Evolutionary conservation across 2,113 vertebrate species (phyloP).

Genomic region (Crotalus helleri): DNA sequence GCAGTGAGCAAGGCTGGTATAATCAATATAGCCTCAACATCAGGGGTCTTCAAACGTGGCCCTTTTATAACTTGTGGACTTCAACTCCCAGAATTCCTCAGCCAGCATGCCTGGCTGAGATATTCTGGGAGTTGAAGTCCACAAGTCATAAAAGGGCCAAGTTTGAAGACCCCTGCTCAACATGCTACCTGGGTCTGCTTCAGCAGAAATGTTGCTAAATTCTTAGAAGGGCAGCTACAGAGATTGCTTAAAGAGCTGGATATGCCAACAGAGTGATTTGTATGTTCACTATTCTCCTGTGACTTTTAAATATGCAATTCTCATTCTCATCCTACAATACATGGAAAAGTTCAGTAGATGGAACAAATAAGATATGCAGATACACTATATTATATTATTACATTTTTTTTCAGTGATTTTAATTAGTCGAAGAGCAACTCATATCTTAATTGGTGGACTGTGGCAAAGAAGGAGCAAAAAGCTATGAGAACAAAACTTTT

Average conservation of each 20-base stretch:
- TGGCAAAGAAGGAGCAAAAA: background rate
- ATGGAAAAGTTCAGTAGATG: background rate
- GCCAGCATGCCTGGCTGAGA: no score
- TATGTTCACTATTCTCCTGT: background rate
- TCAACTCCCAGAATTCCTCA: no score
- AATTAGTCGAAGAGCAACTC: background rate
- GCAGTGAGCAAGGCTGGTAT: background rate
- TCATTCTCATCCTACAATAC: background rate
- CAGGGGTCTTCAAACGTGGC: no score
- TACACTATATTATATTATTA: background rate
- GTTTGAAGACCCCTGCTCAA: no score
- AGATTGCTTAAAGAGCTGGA: background rate
- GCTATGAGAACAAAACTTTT: background rate
- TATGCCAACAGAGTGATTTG: background rate
- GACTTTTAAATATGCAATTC: background rate
- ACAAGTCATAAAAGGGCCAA: no score
- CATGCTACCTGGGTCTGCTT: background rate
- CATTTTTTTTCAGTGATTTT: background rate
- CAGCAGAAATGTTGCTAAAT: background rate
- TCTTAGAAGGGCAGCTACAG: background rate
- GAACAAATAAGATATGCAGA: background rate
- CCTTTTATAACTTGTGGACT: no score
- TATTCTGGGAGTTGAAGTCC: no score
- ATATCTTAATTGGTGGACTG: background rate
- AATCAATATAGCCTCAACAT: background rate